Evolutionary conservation across 2,888 invertebrate genomes (phyloP).

Genomic region (Nipponacmea schrenckii): DNA sequence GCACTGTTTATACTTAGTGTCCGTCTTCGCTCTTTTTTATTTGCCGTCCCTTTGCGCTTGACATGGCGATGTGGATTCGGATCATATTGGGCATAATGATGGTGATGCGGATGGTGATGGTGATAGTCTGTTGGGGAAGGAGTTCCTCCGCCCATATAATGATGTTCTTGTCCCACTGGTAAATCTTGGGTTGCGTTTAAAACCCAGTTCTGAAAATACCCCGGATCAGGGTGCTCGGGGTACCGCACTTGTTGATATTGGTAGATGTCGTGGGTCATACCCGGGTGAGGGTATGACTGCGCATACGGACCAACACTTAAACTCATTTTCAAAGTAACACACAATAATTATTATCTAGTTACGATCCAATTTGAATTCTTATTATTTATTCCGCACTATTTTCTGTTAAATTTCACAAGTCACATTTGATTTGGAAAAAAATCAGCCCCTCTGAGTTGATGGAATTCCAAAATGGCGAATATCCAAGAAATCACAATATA

Average conservation of each 20-base stretch:
- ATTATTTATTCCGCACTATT: too few species aligned
- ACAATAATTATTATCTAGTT: too few species aligned
- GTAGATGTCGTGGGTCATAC: slow-evolving; percentile 53
- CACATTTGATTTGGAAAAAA: not conserved
- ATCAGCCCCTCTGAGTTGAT: not conserved
- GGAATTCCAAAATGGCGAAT: not conserved
- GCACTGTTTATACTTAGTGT: slow-evolving; percentile 96
- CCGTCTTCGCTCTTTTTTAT: slow-evolving; percentile 91
- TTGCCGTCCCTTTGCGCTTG: slow-evolving; percentile 76
- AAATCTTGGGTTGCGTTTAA: slow-evolving; percentile 43
- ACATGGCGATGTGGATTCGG: slow-evolving; percentile 51
- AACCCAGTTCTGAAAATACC: slow-evolving; percentile 57
- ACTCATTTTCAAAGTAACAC: slow-evolving; percentile 45
- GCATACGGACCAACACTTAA: slow-evolving; percentile 56
- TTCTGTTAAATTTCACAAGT: too few species aligned
- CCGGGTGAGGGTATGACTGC: slow-evolving; percentile 55
- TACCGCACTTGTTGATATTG: slow-evolving; percentile 47
- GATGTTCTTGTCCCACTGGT: slow-evolving; percentile 36
- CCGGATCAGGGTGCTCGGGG: slow-evolving; percentile 48
- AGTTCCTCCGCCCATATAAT: slow-evolving; percentile 23
- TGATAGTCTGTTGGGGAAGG: slow-evolving; percentile 29
- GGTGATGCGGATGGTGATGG: slow-evolving; percentile 15
- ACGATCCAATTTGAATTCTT: too few species aligned
- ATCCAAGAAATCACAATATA: not conserved
- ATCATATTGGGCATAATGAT: slow-evolving; percentile 34